Percentiles rank a stretch among this genome's conserved stretches.
Conservation (phyloP, 2,797 vertebrate species). For the Enteromius radiatus region DNA sequence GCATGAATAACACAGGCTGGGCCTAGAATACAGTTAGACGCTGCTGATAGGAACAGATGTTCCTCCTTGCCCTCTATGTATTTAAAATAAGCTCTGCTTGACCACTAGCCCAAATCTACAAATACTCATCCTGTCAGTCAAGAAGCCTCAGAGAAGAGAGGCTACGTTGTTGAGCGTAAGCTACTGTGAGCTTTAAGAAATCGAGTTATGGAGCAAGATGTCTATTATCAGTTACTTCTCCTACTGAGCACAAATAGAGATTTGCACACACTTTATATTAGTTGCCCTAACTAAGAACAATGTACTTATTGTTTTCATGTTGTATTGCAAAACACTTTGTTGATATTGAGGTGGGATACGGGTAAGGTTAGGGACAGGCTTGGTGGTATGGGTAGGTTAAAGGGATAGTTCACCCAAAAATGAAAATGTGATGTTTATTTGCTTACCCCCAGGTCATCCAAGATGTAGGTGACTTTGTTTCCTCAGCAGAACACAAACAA, state of each 20-base stretch:
- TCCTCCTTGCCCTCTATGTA: slow-evolving; percentile 65
- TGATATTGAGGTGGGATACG: no score
- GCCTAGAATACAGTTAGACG: slow-evolving; percentile 70
- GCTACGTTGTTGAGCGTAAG: slow-evolving; percentile 7
- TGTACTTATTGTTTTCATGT: no score
- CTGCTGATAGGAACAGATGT: slow-evolving; percentile 75
- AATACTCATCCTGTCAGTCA: slow-evolving; percentile 54
- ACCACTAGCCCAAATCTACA: slow-evolving; percentile 54
- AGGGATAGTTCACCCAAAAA: no score
- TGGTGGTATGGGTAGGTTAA: no score
- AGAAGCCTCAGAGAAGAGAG: slow-evolving; percentile 5
- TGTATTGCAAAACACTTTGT: no score
- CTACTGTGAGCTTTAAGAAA: slow-evolving; percentile 5
- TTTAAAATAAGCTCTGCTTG: slow-evolving; percentile 67
- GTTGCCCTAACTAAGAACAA: no score
- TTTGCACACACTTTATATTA: no score
- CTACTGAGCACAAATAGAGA: background rate
- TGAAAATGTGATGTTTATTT: no score
- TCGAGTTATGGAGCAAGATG: background rate
- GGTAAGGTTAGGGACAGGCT: no score
- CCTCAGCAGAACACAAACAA: no score
- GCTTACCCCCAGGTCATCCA: no score
- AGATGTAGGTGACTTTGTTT: no score
- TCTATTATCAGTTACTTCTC: background rate
- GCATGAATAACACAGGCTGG: slow-evolving; percentile 76